These are phyloP conservation scores for Bombus fervidus DNA, from an alignment of 1,140 invertebrate genomes.

Conservation along the genomic window DNA sequence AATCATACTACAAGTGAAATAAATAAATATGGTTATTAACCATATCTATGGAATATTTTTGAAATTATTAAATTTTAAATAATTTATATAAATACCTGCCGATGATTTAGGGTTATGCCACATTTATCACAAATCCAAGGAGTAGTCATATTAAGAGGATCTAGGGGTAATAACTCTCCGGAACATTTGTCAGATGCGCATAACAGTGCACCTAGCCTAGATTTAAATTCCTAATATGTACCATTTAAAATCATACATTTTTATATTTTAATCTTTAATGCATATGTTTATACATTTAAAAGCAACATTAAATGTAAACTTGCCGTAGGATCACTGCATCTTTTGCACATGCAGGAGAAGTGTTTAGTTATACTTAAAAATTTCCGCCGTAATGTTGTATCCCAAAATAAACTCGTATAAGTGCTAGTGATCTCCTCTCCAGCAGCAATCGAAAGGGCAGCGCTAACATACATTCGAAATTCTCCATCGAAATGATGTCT, in stretches of 20 bases:
- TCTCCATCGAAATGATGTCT: constrained; percentile 85
- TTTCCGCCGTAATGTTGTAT: constrained; percentile 85
- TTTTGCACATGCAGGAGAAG: constrained; percentile 87
- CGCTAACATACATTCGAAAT: constrained; percentile 85
- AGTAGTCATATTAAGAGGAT: constrained; percentile 61
- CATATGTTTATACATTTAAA: not conserved
- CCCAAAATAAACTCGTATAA: constrained; percentile 89
- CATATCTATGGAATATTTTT: not conserved
- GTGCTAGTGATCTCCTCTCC: constrained; percentile 88
- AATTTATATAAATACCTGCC: constrained; percentile 63
- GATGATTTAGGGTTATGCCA: constrained; percentile 53
- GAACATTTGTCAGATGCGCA: constrained; percentile 70
- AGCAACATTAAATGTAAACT: not conserved
- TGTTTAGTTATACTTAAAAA: constrained; percentile 88
- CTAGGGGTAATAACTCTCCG: constrained; percentile 66
- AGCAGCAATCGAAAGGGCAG: constrained; percentile 84
- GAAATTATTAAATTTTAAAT: not conserved
- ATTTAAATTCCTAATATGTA: constrained; percentile 71
- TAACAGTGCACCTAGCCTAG: constrained; percentile 69
- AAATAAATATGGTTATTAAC: not conserved
- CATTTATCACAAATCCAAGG: constrained; percentile 72
- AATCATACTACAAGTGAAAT: not conserved
- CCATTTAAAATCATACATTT: not conserved
- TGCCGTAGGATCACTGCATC: constrained; percentile 88
- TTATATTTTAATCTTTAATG: not conserved